Conservation (phyloP, 2,113 vertebrate genomes). For the Thymallus thymallus region DNA sequence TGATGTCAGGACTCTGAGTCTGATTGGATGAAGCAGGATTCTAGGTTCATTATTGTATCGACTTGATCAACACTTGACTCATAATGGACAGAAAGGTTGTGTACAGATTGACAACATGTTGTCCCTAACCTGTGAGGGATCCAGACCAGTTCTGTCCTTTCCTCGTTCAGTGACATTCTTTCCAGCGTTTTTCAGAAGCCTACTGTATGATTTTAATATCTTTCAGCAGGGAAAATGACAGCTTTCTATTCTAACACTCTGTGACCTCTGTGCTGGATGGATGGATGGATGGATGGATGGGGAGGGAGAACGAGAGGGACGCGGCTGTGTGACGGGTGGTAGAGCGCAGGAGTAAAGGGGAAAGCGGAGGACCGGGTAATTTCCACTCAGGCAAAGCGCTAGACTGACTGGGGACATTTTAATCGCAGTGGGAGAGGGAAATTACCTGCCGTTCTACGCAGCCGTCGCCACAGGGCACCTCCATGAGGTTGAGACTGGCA, state of each 20-base stretch:
- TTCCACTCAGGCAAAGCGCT: constrained; percentile 1
- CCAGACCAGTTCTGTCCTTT: too few species aligned
- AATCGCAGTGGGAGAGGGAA: constrained; percentile 34
- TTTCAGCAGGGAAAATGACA: neutral
- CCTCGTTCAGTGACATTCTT: neutral
- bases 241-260: neutral
- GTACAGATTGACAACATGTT: too few species aligned
- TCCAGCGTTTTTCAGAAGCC: neutral
- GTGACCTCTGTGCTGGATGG: neutral
- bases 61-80: too few species aligned
- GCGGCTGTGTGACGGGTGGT: neutral
- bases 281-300: neutral
- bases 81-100: too few species aligned
- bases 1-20: too few species aligned
- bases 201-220: neutral
- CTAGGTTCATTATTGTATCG: too few species aligned
- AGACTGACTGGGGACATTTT: constrained; percentile 49
- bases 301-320: neutral
- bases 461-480: constrained; percentile 1
- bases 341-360: constrained; percentile 14
- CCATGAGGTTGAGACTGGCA: neutral
- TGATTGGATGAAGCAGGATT: too few species aligned
- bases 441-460: constrained; percentile 13
- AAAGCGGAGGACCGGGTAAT: neutral
- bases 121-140: too few species aligned